Evolutionary conservation across 1,140 invertebrate species (phyloP).

Genomic region (Copidosoma floridanum): DNA sequence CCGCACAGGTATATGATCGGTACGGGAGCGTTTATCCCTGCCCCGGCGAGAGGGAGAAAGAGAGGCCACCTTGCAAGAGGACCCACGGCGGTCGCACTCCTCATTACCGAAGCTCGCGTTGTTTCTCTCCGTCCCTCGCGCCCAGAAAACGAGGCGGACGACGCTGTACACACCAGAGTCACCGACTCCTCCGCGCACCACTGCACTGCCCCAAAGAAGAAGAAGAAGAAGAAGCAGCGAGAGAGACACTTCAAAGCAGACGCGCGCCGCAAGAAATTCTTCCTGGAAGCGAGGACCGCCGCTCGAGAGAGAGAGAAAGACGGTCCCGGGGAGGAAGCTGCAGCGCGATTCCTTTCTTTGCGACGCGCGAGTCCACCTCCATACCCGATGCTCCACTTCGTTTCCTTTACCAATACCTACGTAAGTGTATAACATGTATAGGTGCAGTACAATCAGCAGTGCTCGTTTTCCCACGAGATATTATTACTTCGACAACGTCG

Average conservation of each 20-base stretch:
- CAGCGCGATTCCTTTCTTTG: conserved; percentile 39
- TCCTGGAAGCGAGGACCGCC: conserved; percentile 42
- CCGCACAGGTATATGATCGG: too few species aligned
- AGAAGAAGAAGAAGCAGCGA: not conserved
- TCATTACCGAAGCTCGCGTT: too few species aligned
- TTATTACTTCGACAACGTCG: too few species aligned
- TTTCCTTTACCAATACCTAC: not conserved
- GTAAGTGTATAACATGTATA: not conserved
- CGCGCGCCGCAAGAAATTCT: conserved; percentile 40
- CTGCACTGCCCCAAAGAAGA: not conserved
- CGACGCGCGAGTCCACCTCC: conserved; percentile 34
- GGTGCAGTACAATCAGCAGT: not conserved
- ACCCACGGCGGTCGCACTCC: too few species aligned
- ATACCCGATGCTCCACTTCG: not conserved
- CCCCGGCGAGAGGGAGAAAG: too few species aligned
- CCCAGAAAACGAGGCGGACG: conserved; percentile 11
- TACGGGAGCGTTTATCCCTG: too few species aligned
- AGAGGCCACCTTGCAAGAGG: too few species aligned
- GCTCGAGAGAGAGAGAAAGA: not conserved
- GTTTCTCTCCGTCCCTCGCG: not conserved
- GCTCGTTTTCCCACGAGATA: conserved; percentile 42
- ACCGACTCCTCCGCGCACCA: conserved; percentile 32
- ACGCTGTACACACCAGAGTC: too few species aligned
- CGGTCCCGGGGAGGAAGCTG: not conserved
- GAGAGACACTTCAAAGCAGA: conserved; percentile 41